Evolutionary conservation across 2,113 vertebrate species (phyloP).

Genomic region (Pristiophorus japonicus): DNA sequence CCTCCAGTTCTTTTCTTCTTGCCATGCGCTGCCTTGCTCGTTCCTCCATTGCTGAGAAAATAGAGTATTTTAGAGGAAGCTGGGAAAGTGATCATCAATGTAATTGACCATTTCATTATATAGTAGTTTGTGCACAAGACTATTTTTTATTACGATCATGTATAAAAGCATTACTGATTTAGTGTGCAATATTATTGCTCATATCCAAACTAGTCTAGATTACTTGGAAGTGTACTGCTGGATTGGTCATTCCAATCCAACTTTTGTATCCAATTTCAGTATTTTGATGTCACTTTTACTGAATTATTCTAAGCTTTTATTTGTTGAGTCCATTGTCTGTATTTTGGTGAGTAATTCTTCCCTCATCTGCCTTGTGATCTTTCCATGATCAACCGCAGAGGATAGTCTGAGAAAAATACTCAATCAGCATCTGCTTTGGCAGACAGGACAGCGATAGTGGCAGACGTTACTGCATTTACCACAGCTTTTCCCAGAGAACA

Average conservation of each 20-base stretch:
- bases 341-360: not conserved
- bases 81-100: not conserved
- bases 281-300: not conserved
- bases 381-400: not conserved
- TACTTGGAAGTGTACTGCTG: not conserved
- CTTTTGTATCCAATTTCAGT: not conserved
- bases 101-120: not conserved
- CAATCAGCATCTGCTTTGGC: not conserved
- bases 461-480: too few relatives aligned
- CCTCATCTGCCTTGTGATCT: not conserved
- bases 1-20: constrained; percentile 68
- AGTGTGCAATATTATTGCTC: not conserved
- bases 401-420: not conserved
- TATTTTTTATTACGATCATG: not conserved
- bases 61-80: not conserved
- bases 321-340: not conserved
- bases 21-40: constrained; percentile 70
- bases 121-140: not conserved
- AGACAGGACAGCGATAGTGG: not conserved
- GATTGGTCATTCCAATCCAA: not conserved
- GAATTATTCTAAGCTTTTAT: not conserved
- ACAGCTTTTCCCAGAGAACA: too few relatives aligned
- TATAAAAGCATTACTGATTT: not conserved
- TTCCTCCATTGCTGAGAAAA: constrained; percentile 76
- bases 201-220: not conserved